Evolutionary conservation across 2,797 vertebrate genomes (phyloP).

Genomic region (Acipenser transmontanus): DNA sequence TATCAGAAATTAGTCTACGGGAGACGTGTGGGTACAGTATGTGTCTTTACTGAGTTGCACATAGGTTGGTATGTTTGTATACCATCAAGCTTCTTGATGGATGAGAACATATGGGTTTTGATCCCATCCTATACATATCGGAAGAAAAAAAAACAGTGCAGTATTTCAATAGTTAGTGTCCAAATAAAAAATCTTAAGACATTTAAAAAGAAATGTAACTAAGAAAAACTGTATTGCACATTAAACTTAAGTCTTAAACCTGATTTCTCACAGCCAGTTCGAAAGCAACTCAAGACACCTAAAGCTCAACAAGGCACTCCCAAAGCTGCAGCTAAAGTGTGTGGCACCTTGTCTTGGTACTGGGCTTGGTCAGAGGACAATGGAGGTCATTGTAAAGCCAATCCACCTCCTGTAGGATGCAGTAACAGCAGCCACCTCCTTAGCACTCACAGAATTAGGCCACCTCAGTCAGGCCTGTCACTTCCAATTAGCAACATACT

Average conservation of each 20-base stretch:
- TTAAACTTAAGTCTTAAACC: neutral
- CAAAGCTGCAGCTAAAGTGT: neutral
- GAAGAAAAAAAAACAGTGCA: no score
- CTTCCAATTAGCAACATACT: rapidly evolving
- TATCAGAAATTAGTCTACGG: no score
- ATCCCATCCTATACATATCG: no score
- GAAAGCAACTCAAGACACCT: neutral
- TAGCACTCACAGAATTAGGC: constrained; percentile 9
- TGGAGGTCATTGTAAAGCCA: constrained; percentile 29
- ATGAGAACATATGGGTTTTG: no score
- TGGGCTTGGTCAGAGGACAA: constrained; percentile 29
- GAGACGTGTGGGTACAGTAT: no score
- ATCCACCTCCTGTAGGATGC: constrained; percentile 3
- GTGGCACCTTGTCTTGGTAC: constrained; percentile 15
- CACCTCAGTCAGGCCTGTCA: constrained; percentile 21
- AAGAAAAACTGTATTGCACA: no score
- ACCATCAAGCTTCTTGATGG: no score
- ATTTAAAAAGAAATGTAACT: no score
- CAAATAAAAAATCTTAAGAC: no score
- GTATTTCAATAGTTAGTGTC: no score
- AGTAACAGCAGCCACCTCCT: neutral
- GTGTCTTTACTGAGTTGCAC: no score
- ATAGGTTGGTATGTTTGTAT: no score
- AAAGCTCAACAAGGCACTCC: neutral
- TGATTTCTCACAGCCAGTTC: constrained; percentile 10